A percentile compares a stretch with the other conserved stretches of the same genome.
These are phyloP conservation scores for Hephaestus fuliginosus DNA, from an alignment of 2,797 vertebrate genomes.

Conservation along the genomic window DNA sequence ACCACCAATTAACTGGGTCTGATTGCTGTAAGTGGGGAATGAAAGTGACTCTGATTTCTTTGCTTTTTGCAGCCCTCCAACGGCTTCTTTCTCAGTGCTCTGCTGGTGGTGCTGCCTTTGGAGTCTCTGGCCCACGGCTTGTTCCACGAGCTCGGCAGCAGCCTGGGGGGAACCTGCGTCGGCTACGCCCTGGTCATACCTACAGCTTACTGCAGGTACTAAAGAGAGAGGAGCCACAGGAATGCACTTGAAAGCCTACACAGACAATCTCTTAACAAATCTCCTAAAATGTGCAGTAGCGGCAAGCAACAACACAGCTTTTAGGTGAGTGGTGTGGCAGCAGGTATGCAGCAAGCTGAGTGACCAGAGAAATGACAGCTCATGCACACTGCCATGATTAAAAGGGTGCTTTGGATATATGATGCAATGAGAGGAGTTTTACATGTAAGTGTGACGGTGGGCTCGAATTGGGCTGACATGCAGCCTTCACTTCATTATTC, in stretches of 20 bases:
- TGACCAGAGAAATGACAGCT: not conserved
- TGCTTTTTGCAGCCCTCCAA: slow-evolving; percentile 85
- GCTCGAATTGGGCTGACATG: not conserved
- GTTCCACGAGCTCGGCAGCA: slow-evolving; percentile 95
- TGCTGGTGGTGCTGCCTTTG: slow-evolving; percentile 94
- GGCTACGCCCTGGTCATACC: slow-evolving; percentile 97
- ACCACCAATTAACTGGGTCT: slow-evolving; percentile 57
- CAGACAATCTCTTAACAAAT: not conserved
- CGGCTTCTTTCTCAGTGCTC: slow-evolving; percentile 93
- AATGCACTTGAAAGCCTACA: not conserved
- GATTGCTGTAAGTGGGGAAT: slow-evolving; percentile 46
- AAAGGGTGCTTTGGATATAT: not conserved
- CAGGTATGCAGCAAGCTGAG: not conserved
- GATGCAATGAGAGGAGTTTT: not conserved
- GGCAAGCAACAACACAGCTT: not conserved
- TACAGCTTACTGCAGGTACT: slow-evolving; percentile 95
- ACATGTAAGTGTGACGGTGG: not conserved
- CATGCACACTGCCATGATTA: not conserved
- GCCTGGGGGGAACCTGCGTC: slow-evolving; percentile 96
- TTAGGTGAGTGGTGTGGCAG: not conserved
- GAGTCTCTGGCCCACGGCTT: slow-evolving; percentile 95
- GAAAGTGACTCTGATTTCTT: slow-evolving; percentile 63
- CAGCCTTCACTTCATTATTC: not conserved
- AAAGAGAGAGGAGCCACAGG: not conserved
- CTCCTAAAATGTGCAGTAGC: not conserved